Conservation (phyloP, 2,888 invertebrate genomes). For the Drosophila mimetica region DNA sequence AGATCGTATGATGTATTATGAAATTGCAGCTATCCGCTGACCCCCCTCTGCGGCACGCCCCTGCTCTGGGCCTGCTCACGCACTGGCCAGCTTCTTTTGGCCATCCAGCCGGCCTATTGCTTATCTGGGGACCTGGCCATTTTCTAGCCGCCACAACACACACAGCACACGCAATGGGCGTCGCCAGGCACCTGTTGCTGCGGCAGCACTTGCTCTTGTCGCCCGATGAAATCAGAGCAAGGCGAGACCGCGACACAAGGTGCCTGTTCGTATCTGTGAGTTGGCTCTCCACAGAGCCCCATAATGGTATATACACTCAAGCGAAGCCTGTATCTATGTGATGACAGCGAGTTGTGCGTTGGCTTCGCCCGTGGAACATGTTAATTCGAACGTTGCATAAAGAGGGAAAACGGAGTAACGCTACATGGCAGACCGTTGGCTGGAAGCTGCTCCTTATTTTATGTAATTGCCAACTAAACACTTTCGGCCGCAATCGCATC, state of each 20-base stretch:
- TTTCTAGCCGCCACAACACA: constrained; percentile 61
- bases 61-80: constrained; percentile 40
- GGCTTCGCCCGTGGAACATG: constrained; percentile 76
- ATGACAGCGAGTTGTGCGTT: constrained; percentile 76
- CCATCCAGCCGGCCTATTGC: constrained; percentile 17
- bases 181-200: constrained; percentile 75
- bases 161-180: constrained; percentile 73
- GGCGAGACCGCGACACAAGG: constrained; percentile 28
- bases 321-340: constrained; percentile 55
- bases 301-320: neutral
- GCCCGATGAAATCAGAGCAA: constrained; percentile 76
- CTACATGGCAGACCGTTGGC: constrained; percentile 70
- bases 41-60: constrained; percentile 22
- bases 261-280: constrained; percentile 26
- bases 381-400: constrained; percentile 79
- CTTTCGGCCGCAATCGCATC: constrained; percentile 63
- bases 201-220: constrained; percentile 48
- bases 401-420: constrained; percentile 60
- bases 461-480: constrained; percentile 79
- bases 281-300: neutral
- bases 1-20: neutral
- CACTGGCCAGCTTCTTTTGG: constrained; percentile 29
- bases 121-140: constrained; percentile 46
- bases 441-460: constrained; percentile 77
- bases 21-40: constrained; percentile 14